phyloP scores from a whole-genome alignment of 2,888 invertebrate genomes.

The Drosophila atroscutellata region DNA sequence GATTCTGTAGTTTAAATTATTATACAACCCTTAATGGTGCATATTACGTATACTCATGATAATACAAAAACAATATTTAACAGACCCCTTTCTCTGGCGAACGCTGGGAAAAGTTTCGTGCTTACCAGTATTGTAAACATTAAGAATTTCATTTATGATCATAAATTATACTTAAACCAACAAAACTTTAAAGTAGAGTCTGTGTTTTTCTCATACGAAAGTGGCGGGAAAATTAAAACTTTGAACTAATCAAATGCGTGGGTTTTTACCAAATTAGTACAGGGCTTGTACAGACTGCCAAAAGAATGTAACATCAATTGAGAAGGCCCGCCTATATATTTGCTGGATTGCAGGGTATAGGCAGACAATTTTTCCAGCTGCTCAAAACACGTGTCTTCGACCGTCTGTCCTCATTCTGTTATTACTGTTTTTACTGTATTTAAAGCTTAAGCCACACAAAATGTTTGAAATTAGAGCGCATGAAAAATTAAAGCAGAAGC shows the following conservation, averaged over 20 bases:
- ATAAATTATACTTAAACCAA: neutral
- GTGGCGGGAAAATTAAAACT: neutral
- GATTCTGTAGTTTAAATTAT: neutral
- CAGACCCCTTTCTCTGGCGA: neutral
- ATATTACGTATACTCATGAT: neutral
- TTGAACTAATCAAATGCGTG: neutral
- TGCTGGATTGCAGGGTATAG: constrained; percentile 1
- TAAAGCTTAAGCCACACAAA: constrained; percentile 27
- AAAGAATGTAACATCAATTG: neutral
- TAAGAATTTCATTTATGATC: neutral
- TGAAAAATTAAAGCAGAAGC: constrained; percentile 12
- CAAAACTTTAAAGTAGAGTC: neutral
- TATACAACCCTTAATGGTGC: neutral
- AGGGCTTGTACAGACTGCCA: neutral
- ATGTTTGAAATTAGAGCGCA: constrained; percentile 44
- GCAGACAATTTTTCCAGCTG: neutral
- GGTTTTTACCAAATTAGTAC: neutral
- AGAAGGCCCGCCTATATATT: too few species aligned
- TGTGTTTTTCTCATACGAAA: neutral
- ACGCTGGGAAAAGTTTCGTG: neutral
- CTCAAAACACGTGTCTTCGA: constrained; percentile 25
- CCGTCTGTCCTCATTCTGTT: constrained; percentile 24
- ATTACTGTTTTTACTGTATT: constrained; percentile 23
- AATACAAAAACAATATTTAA: neutral
- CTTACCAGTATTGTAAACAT: neutral